Base-by-base conservation (phyloP, 2,797 vertebrate genomes). In the Argentina silus region DNA sequence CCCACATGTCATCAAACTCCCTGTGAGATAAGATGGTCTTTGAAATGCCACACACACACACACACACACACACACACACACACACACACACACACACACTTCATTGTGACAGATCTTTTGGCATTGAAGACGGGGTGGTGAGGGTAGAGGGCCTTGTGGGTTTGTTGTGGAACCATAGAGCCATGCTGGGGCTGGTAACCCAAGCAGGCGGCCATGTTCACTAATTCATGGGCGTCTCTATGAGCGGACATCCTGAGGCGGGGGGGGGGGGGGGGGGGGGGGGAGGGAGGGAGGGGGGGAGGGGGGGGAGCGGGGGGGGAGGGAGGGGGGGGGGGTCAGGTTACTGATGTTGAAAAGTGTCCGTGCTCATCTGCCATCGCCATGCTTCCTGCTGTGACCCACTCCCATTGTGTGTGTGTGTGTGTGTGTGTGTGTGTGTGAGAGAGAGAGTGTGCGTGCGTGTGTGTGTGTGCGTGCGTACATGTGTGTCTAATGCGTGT, bases 151-250 rank as follows among this genome's bases (percentile, higher is more conserved):
- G 86, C 70, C 57, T 36, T 68, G 84, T 81, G 73, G 80, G 78
- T 82, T 81, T 86, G 75, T 83, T 88, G 83, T 83, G 66, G 71
- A 78, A 68, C 77, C 68, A 57, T 3, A 75, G 48, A 56, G 68
- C 53, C 19, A 17, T 56, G 55, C 62, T 70, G 62, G 19, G 75
- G 43, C 43, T 43, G 60, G 83, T 78, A 90, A 92, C 80, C 67
- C 51, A 84, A 91, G 87, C 82, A 84, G 91, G 87, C 82, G 78
- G 85, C 78, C n/a, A 75, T 77, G 79, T 76, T 94, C 78, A 92
- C 72, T 90, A 81, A 93, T 94, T 91, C 44, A 94, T 90, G 87
- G 48, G 42, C 72, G 45, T 47, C 79, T 85, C 73, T 78, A 85
- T 83, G 74, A 59, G 68, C 59, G 72, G 84, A 87, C 87, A 92